Percentiles rank a stretch among this genome's conserved stretches.
phyloP scores from a whole-genome alignment of 2,888 invertebrate species.

The Cancer borealis region DNA sequence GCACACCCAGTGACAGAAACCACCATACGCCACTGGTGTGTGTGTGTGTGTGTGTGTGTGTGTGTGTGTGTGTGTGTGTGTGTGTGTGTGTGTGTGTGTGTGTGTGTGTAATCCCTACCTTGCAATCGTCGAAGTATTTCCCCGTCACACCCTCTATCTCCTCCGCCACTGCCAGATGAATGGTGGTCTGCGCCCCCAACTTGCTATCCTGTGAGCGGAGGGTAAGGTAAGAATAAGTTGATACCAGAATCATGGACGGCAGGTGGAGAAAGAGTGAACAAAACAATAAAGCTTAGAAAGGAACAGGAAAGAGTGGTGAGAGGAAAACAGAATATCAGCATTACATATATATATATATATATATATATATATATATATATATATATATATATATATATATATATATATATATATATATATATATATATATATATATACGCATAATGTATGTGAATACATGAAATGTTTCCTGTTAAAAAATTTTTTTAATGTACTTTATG shows the following conservation, averaged over 20 bases:
- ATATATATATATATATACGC: too few relatives aligned
- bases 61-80: neutral
- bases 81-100: slow-evolving; percentile 25
- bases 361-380: too few relatives aligned
- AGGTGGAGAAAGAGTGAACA: neutral
- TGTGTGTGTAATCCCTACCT: slow-evolving; percentile 29
- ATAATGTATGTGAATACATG: too few relatives aligned
- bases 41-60: too few relatives aligned
- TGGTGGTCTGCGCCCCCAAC: slow-evolving; percentile 90
- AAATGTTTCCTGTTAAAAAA: too few relatives aligned
- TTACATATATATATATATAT: too few relatives aligned
- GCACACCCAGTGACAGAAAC: too few relatives aligned
- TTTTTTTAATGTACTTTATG: too few relatives aligned
- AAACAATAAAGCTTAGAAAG: neutral
- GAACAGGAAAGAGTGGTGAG: neutral
- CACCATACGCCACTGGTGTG: too few relatives aligned
- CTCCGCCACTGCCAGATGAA: slow-evolving; percentile 89
- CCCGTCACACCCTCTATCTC: slow-evolving; percentile 87
- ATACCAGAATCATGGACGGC: neutral
- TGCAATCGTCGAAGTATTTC: slow-evolving; percentile 90
- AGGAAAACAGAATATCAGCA: neutral
- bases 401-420: too few relatives aligned
- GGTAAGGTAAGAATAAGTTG: neutral
- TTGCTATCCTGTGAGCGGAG: slow-evolving; percentile 82
- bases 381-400: too few relatives aligned